phyloP scores from a whole-genome alignment of 2,888 invertebrate genomes.

The Atethmia centrago region DNA sequence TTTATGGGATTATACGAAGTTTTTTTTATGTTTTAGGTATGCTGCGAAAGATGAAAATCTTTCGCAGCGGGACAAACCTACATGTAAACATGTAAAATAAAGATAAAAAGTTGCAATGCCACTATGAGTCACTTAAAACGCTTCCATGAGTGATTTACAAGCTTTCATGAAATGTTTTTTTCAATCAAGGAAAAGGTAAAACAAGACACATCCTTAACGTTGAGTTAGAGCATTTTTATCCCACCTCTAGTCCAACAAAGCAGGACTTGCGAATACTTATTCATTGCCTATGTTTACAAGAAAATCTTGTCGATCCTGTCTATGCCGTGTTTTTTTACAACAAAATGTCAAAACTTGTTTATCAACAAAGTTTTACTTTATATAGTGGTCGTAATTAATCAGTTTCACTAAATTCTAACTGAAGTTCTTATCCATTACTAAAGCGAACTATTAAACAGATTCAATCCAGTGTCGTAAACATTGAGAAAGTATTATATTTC shows the following conservation, averaged over 20 bases:
- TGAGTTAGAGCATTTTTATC: not conserved
- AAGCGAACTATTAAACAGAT: not conserved
- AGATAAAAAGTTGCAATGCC: too few species aligned
- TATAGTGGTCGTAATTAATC: not conserved
- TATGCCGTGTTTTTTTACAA: not conserved
- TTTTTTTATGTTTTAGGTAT: too few species aligned
- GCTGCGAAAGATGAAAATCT: too few species aligned
- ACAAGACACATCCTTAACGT: too few species aligned
- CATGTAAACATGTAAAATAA: too few species aligned
- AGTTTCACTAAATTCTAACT: not conserved
- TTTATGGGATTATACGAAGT: too few species aligned
- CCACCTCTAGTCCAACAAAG: conserved; percentile 37
- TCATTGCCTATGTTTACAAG: not conserved
- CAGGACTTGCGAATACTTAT: not conserved
- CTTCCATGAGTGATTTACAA: too few species aligned
- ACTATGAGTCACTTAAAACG: too few species aligned
- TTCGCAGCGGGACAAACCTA: too few species aligned
- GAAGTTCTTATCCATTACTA: not conserved
- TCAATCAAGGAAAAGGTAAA: too few species aligned
- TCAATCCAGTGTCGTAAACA: not conserved
- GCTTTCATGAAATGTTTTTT: too few species aligned
- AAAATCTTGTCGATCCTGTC: not conserved
- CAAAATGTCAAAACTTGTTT: conserved; percentile 55
- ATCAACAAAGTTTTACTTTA: conserved; percentile 46
- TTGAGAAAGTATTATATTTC: not conserved